These are phyloP conservation scores for Actinernus sp. DNA, from an alignment of 92 coral and sea anemone species.

Conservation along the genomic window DNA sequence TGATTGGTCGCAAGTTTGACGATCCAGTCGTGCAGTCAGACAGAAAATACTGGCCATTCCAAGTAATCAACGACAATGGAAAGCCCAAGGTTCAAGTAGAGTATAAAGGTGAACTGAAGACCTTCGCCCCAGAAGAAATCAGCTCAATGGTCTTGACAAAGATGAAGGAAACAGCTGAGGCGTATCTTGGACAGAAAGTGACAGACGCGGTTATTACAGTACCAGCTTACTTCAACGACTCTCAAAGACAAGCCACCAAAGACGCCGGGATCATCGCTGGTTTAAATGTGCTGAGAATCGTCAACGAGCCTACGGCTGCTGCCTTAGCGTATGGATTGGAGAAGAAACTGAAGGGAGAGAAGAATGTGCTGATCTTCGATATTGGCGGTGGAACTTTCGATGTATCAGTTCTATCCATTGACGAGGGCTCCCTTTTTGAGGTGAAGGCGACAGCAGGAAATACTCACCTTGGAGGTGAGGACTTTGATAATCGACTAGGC, in stretches of 20 bases:
- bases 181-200: conserved; percentile 73
- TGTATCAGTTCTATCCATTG: conserved; percentile 83
- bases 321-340: conserved; percentile 93
- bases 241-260: conserved; percentile 88
- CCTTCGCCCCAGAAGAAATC: conserved; percentile 78
- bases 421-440: conserved; percentile 86
- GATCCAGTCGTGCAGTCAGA: conserved; percentile 80
- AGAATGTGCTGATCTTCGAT: conserved; percentile 81
- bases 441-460: conserved; percentile 83
- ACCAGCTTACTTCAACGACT: conserved; percentile 88
- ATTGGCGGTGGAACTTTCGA: conserved; percentile 95
- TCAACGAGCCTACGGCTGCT: conserved; percentile 95
- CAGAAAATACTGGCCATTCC: conserved; percentile 97
- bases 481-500: conserved; percentile 80
- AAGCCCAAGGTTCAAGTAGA: conserved; percentile 67
- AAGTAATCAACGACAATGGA: conserved; percentile 51
- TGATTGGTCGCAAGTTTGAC: conserved; percentile 86
- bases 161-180: conserved; percentile 90
- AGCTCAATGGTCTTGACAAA: conserved; percentile 82
- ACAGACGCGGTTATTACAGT: conserved; percentile 74
- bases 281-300: conserved; percentile 75
- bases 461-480: conserved; percentile 94
- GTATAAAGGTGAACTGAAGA: conserved; percentile 56
- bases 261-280: conserved; percentile 85
- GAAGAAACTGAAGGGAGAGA: conserved; percentile 68